Base-by-base conservation (phyloP, 1,140 invertebrate species). In the Babylonia areolata region DNA sequence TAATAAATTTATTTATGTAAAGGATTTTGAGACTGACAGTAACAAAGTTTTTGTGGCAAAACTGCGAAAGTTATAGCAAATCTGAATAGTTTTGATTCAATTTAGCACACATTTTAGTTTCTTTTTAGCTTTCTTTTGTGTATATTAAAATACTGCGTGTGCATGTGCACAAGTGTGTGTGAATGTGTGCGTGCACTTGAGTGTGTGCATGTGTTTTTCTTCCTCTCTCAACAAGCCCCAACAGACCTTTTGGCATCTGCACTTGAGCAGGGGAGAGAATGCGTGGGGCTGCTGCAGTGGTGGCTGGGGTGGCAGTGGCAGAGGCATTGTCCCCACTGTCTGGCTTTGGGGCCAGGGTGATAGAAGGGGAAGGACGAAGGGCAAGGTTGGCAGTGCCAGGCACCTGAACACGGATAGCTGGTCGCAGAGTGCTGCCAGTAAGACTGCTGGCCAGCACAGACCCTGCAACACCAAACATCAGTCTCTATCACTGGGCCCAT, bases 261-360 rank as follows among this genome's bases (percentile, higher is more conserved):
- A 82, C 51, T n/a, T 83, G 51, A 3, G 85, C 71, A 35, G 85
- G 87, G 42, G 83, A 39, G n/a, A 84, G 71, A 31, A 54, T 58
- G n/a, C 71, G 39, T 40, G 83, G 31, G n/a, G 69, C 31, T 31
- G 83, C 33, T 11, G 83, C 9, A 40, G 84, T 71, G 31, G 86
- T 81, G 11, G 89, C 58, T n/a, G 85, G 73, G 81, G 54, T 71
- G 69, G 42, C 31, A 51, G 79, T 42, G 51, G 79, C 51, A 31
- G 79, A 0, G 40, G 31, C 1, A 23, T 12, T 64, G 12, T 64
- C 58, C 94, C 89, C 86, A 12, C 89, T 87, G 35, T 90, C 90
- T 83, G 93, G 92, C 91, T 94, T 94, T 6, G 93, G 92, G 28
- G 92, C 92, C 33, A 93, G 88, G 3, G 92, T 89, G 5, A 93